Evolutionary conservation across 2,113 vertebrate genomes (phyloP).

Genomic region (Catharus fuscescens): DNA sequence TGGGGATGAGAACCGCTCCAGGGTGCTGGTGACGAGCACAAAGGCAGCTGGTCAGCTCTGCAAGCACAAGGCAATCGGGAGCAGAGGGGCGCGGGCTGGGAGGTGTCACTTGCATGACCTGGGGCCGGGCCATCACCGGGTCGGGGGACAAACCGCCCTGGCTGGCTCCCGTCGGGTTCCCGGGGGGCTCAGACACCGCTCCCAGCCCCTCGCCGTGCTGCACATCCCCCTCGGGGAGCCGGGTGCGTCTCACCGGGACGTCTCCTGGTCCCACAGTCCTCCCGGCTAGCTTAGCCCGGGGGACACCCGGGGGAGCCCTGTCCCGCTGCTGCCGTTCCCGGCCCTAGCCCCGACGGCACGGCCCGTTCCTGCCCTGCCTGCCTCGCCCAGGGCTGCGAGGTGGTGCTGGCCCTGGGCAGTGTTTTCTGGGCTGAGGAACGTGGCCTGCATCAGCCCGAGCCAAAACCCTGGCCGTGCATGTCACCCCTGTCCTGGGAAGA

Average conservation of each 20-base stretch:
- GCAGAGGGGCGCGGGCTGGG: not conserved
- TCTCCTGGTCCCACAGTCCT: not conserved
- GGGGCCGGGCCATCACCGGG: not conserved
- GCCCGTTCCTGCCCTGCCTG: not conserved
- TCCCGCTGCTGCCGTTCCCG: fast-evolving
- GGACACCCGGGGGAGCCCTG: not conserved
- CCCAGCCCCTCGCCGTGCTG: not conserved
- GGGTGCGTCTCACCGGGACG: fast-evolving
- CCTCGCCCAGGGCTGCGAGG: not conserved
- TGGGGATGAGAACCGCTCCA: not conserved
- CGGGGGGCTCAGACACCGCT: fast-evolving
- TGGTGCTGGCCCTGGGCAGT: not conserved
- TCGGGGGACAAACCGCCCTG: not conserved
- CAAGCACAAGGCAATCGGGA: not conserved
- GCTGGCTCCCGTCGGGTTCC: not conserved
- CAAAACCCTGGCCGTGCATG: not conserved
- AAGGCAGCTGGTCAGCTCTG: slow-evolving; percentile 19
- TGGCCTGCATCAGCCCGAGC: not conserved
- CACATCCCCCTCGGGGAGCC: not conserved
- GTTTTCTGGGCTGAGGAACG: not conserved
- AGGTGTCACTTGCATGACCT: slow-evolving; percentile 26
- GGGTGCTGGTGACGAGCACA: slow-evolving; percentile 35
- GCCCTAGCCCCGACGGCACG: not conserved
- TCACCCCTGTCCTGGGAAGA: slow-evolving; percentile 5
- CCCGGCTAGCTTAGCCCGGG: fast-evolving